These are phyloP conservation scores for Zoanthus sansibaricus DNA, from an alignment of 92 coral and sea anemone species.

Conservation along the genomic window DNA sequence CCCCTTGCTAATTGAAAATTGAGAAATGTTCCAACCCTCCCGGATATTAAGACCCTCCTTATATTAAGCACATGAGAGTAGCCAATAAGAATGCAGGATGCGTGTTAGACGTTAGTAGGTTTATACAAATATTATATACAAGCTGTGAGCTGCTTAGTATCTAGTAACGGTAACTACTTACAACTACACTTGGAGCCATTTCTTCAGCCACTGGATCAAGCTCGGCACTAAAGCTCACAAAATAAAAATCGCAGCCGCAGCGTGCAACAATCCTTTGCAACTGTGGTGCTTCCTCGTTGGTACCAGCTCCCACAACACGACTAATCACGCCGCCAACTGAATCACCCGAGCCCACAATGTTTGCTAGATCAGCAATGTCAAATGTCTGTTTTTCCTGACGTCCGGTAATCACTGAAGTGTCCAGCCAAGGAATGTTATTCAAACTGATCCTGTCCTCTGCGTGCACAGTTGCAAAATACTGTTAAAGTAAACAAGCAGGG, in stretches of 20 bases:
- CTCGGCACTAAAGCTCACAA: conserved; percentile 91
- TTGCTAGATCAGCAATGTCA: conserved; percentile 89
- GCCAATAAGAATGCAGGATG: too few species aligned
- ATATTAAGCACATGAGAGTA: too few species aligned
- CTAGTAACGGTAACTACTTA: conserved; percentile 45
- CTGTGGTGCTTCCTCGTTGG: conserved; percentile 81
- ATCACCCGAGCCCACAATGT: conserved; percentile 97
- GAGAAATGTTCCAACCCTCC: too few species aligned
- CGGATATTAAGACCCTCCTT: too few species aligned
- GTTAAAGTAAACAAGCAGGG: background rate
- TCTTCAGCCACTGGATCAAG: conserved; percentile 89
- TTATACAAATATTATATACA: too few species aligned
- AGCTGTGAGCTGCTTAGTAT: background rate
- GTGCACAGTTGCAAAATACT: conserved; percentile 97
- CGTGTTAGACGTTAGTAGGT: too few species aligned
- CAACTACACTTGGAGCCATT: conserved; percentile 77
- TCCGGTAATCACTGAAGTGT: conserved; percentile 86
- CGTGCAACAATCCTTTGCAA: conserved; percentile 95
- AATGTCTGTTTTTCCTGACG: conserved; percentile 84
- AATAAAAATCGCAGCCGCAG: conserved; percentile 94
- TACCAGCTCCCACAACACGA: conserved; percentile 76
- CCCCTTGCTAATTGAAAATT: too few species aligned
- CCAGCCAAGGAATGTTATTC: conserved; percentile 87
- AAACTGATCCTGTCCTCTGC: conserved; percentile 86
- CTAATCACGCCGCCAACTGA: conserved; percentile 93